These are phyloP conservation scores for Bucco capensis DNA, from an alignment of 2,113 vertebrate species.

Conservation along the genomic window DNA sequence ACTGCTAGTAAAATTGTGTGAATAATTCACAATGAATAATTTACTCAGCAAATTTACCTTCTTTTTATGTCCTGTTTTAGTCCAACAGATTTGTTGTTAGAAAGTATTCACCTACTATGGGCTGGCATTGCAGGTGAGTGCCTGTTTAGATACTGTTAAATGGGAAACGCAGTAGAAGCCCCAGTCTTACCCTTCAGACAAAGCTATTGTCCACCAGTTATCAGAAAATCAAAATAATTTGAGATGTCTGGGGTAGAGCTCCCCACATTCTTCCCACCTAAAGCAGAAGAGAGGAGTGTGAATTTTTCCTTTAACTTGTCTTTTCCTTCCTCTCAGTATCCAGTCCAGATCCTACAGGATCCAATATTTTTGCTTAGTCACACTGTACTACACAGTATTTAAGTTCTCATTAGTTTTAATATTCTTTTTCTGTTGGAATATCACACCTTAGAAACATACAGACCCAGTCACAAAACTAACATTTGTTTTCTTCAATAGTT, in stretches of 20 bases:
- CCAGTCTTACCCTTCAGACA: background rate
- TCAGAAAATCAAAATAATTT: background rate
- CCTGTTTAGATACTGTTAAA: background rate
- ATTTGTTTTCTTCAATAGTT: background rate
- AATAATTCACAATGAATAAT: background rate
- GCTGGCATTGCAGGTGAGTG: background rate
- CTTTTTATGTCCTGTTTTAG: background rate
- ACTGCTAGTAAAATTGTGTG: background rate
- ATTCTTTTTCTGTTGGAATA: background rate
- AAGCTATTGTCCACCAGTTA: background rate
- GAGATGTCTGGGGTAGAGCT: background rate
- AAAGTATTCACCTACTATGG: background rate
- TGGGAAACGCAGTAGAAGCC: background rate
- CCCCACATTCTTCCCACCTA: background rate
- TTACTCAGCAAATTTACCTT: background rate
- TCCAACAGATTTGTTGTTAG: background rate
- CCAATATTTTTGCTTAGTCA: background rate
- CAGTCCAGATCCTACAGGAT: background rate
- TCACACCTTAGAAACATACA: background rate
- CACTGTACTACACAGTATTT: background rate
- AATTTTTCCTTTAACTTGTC: background rate
- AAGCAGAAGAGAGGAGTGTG: background rate
- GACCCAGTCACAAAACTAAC: background rate
- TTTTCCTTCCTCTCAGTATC: background rate
- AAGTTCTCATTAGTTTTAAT: background rate